Evolutionary conservation across 2,797 vertebrate species (phyloP), one percentile per base, ranked within the genome.

Genomic region (Odontamblyopus lacepedii): DNA sequence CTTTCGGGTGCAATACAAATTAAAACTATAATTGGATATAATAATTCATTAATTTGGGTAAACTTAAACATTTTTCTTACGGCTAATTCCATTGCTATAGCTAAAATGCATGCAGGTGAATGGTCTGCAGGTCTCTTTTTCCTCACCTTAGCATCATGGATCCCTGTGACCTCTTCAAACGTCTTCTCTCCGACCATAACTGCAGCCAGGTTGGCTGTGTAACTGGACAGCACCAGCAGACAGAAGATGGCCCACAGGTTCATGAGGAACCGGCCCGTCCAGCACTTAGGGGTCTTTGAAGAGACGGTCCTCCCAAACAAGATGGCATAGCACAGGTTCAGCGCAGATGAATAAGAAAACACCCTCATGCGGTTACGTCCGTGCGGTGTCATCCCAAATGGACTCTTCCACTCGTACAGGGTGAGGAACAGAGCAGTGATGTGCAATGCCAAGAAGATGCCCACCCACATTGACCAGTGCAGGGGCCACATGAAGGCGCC

Each of bases 221-320:
- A 97, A 88, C 96, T 97, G 77, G 96, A 97, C 71, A 98, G 95
- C 85, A 98, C 96, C n/a, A 98, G 90, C 83, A 98, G 93, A 84
- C 96, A 98, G 91, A 98, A 98, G 79, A 98, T 96, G 78, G 96
- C 96, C 96, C 96, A 98, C 70, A 98, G 93, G 89, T 97, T 97
- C 97, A 98, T 97, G 69, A 98, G 93, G 69, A 98, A 95, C n/a
- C 97, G 94, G 0, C 96, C 96, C 0, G 96, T 97, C 92, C 96
- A 95, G 78, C 96, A 98, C 81, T 97, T 97, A 26, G 96, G 96
- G 0, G 95, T 96, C 90, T 97, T 97, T 87, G 96, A 96, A 74
- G 95, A 96, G 3, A 96, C 96, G 0, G 95, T 97, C 77, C 96
- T 96, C 2, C 97, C 96, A 0, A 97, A 98, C 70, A 97, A 93